Conservation (phyloP, 1,140 invertebrate genomes). For the Leptopilina boulardi region DNA sequence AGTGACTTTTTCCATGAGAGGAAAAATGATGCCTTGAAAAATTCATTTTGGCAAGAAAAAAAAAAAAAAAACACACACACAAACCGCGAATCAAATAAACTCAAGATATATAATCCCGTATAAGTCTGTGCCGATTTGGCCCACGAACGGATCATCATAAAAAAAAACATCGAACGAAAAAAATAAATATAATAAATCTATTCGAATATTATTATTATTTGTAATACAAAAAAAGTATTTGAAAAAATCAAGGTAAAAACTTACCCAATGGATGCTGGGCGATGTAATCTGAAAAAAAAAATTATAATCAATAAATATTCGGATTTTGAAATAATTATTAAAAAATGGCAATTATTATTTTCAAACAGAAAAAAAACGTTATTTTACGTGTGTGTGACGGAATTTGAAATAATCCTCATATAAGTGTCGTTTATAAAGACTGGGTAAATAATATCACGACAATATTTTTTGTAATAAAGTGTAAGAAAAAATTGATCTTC, state of each 20-base stretch:
- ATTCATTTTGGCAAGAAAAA: constrained; percentile 23
- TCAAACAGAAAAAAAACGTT: too few relatives aligned
- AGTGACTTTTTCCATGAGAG: not conserved
- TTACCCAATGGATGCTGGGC: constrained; percentile 66
- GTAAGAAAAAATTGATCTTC: not conserved
- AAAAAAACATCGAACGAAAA: constrained; percentile 44
- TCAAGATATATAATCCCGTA: constrained; percentile 52
- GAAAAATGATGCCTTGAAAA: constrained; percentile 9
- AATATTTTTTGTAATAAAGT: not conserved
- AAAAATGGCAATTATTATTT: too few relatives aligned
- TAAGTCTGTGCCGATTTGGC: constrained; percentile 54
- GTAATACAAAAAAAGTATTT: too few relatives aligned
- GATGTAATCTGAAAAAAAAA: constrained; percentile 62
- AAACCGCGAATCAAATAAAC: constrained; percentile 17
- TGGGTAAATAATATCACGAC: not conserved
- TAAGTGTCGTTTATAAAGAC: not conserved
- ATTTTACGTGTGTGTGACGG: not conserved
- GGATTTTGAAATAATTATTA: not conserved
- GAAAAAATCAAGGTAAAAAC: constrained; percentile 42
- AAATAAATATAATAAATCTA: not conserved
- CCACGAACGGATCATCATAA: constrained; percentile 62
- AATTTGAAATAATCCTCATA: constrained; percentile 1
- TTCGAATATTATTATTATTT: too few relatives aligned
- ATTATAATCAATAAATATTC: constrained; percentile 34
- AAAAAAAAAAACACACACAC: too few relatives aligned